These are phyloP conservation scores for Eupithecia abbreviata DNA, from an alignment of 2,888 invertebrate species.

Conservation along the genomic window DNA sequence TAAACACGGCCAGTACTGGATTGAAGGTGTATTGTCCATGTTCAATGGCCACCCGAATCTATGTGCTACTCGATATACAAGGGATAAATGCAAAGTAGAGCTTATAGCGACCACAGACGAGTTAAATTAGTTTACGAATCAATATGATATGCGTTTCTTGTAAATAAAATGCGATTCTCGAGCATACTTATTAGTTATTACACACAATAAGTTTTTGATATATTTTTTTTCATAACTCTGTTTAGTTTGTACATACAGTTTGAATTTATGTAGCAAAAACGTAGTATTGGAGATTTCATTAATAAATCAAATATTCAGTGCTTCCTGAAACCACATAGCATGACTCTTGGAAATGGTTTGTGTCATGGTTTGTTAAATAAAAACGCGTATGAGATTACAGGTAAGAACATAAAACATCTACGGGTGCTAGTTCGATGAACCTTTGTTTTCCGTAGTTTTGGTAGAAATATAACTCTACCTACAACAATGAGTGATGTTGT, in stretches of 20 bases:
- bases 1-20: slow-evolving; percentile 10
- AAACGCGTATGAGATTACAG: not conserved
- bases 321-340: not conserved
- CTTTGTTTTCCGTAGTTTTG: not conserved
- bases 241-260: not conserved
- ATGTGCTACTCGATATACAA: slow-evolving; percentile 3
- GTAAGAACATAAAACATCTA: not conserved
- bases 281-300: not conserved
- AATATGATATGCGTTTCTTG: not conserved
- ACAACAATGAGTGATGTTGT: slow-evolving; percentile 3
- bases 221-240: not conserved
- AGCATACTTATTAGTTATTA: not conserved
- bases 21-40: slow-evolving; percentile 16
- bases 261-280: not conserved
- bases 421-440: not conserved
- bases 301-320: not conserved
- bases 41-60: slow-evolving; percentile 11
- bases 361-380: not conserved
- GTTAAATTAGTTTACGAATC: not conserved
- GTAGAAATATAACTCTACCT: not conserved
- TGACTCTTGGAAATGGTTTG: not conserved
- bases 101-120: not conserved
- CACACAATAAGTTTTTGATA: not conserved
- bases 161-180: no score
- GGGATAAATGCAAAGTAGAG: slow-evolving; percentile 4